Conservation (phyloP, 1,140 invertebrate species). For the Tetramorium parvispinum region DNA sequence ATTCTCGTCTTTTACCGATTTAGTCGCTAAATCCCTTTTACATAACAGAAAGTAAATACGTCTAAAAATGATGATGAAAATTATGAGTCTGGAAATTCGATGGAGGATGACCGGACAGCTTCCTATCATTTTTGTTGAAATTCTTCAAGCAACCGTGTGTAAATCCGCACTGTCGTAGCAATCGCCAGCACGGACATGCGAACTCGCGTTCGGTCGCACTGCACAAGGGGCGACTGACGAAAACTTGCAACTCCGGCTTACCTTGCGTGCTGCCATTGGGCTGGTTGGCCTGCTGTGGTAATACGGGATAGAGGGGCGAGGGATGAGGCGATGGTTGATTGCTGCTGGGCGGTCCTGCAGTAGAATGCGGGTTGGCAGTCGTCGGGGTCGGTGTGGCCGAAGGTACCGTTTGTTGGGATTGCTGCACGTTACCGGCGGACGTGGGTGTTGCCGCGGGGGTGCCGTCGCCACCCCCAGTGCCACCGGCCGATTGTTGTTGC, state of each 20-base stretch:
- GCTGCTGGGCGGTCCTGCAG: slow-evolving; percentile 80
- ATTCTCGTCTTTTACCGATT: neutral
- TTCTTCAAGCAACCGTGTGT: neutral
- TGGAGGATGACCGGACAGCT: no score
- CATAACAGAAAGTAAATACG: neutral
- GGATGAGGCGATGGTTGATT: slow-evolving; percentile 86
- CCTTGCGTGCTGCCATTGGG: slow-evolving; percentile 83
- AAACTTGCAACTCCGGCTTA: slow-evolving; percentile 68
- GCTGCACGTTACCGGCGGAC: slow-evolving; percentile 67
- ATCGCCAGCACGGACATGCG: neutral
- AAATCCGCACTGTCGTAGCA: neutral
- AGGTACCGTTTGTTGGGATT: slow-evolving; percentile 70
- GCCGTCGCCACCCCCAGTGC: slow-evolving; percentile 53
- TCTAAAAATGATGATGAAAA: neutral
- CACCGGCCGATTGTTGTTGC: slow-evolving; percentile 38
- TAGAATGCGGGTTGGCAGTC: slow-evolving; percentile 79
- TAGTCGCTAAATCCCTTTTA: neutral
- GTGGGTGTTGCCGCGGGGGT: slow-evolving; percentile 72
- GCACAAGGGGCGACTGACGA: neutral
- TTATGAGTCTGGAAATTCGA: neutral
- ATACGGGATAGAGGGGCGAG: slow-evolving; percentile 83
- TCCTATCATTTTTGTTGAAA: neutral
- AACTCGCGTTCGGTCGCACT: neutral
- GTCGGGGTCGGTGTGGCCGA: slow-evolving; percentile 78
- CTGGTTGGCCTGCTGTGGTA: slow-evolving; percentile 79